Evolutionary conservation across 37 sponge, comb jelly and placozoan genomes (phyloP), one percentile per base, ranked within the genome.

Genomic region (Axinella damicornis): DNA sequence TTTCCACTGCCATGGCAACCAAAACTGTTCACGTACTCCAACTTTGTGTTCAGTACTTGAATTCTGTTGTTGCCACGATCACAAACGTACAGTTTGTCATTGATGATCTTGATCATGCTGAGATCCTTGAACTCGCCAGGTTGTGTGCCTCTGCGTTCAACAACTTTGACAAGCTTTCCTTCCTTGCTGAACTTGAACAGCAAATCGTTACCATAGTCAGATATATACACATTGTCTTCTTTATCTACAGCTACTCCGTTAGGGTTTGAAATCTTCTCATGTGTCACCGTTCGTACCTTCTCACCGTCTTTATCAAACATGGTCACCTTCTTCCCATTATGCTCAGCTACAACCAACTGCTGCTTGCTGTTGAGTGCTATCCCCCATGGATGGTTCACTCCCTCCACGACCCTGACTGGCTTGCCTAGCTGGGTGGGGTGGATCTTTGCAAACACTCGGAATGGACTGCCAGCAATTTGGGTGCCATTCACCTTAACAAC

Each of bases 391-490:
- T 57, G 31, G 41, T 77, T 31, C 38, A 63, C 24, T 1, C 61
- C 78, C 19, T 38, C 66, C 5, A 65, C 22, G 5, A 41, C 28
- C 30, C 60, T 67, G 24, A 81, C 60, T 20, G 81, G 81, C 38
- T 81, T 54, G 13, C 81, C 71, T 6, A 81, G 71, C 27, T 81
- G 70, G 35, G 71, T 70, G 28, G 81, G 81, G 57, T 28, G 71
- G 68, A 81, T 70, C 30, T 67, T 66, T 34, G 58, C 82, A 79
- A 79, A 79, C 25, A 62, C 63, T 22, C 14, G 27, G 1, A 56
- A 80, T 41, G 81, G 58, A 55, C 81, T 80, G 27, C 70, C 81
- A n/a, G 37, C 37, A 24, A 80, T 35, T 32, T 68, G 22, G 0
- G 27, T 5, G 6, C 81, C 81, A 80, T 80, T 30, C 9, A 69